Conservation (phyloP, 2,113 vertebrate genomes). For the Calyptommatus sinebrachiatus region DNA sequence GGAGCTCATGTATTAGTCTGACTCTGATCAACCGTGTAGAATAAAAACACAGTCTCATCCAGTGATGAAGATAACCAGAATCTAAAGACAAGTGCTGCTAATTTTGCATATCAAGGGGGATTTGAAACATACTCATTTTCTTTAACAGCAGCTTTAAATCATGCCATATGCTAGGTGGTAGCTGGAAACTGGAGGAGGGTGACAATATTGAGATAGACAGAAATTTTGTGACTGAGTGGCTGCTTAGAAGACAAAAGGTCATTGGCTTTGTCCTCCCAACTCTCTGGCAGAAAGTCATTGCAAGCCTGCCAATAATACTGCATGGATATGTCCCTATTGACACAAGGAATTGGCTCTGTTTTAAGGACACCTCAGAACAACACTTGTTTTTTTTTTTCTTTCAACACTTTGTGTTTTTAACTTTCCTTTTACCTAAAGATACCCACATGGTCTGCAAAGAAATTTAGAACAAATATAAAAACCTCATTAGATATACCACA, state of each 20-base stretch:
- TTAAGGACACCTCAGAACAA: no score
- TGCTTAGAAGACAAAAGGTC: no score
- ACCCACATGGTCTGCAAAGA: not conserved
- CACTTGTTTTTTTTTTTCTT: no score
- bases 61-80: not conserved
- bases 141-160: not conserved
- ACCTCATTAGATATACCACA: not conserved
- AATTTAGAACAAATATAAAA: no score
- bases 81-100: not conserved
- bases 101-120: not conserved
- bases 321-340: no score
- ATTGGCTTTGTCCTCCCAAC: no score
- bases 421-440: no score
- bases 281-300: no score
- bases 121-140: not conserved
- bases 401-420: no score
- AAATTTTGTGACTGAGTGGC: no score
- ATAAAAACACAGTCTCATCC: not conserved
- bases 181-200: not conserved
- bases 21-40: not conserved
- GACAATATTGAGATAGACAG: not conserved
- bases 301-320: no score
- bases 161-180: not conserved
- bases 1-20: slow-evolving; percentile 49
- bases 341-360: no score